Conservation (phyloP, 1,140 invertebrate species). For the Bombus difficillimus region DNA sequence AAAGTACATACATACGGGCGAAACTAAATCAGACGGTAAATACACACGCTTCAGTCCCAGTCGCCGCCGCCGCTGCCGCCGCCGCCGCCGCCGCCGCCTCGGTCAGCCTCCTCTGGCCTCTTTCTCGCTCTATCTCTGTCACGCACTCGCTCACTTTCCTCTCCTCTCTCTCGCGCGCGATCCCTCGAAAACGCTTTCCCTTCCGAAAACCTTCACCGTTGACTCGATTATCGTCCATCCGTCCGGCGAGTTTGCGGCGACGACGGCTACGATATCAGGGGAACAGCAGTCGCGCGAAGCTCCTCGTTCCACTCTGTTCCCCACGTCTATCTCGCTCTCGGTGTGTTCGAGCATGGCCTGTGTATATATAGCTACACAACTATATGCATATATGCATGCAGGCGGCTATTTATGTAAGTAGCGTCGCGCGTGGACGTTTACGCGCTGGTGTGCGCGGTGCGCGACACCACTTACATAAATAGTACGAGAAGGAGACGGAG, state of each 20-base stretch:
- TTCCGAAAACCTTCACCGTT: constrained; percentile 50
- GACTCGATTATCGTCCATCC: constrained; percentile 63
- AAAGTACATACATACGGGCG: constrained; percentile 28
- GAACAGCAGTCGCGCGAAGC: constrained; percentile 39
- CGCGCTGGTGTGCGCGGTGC: constrained; percentile 4
- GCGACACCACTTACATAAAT: constrained; percentile 50
- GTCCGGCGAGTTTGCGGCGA: constrained; percentile 58
- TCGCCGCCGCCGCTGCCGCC: background rate
- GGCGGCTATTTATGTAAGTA: constrained; percentile 38
- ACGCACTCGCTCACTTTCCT: background rate
- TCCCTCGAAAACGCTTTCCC: constrained; percentile 36
- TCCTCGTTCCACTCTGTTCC: background rate
- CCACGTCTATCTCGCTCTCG: background rate
- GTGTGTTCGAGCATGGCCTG: background rate
- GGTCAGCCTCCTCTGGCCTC: background rate
- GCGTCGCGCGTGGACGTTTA: constrained; percentile 41
- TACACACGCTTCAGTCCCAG: constrained; percentile 14
- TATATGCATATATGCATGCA: background rate
- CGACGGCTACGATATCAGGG: constrained; percentile 46
- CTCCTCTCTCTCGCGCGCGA: background rate
- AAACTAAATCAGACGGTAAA: constrained; percentile 61
- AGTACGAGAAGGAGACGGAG: background rate
- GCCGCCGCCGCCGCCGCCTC: background rate
- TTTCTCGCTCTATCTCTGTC: background rate
- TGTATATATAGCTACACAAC: background rate